phyloP scores from a whole-genome alignment of 2,113 vertebrate species.

The Brachionichthys hirsutus region DNA sequence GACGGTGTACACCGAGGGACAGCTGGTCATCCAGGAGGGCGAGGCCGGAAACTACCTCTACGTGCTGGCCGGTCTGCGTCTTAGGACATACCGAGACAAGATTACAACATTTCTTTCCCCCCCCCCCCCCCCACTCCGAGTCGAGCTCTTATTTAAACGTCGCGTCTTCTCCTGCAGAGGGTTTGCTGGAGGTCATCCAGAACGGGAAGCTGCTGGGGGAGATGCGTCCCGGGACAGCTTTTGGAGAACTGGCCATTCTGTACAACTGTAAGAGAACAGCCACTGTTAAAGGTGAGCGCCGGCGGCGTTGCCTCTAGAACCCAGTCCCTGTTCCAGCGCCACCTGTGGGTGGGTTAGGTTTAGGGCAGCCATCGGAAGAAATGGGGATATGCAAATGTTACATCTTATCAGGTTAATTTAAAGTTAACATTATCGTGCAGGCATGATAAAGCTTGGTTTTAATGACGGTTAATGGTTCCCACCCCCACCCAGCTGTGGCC shows the following conservation, averaged over 20 bases:
- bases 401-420: too few relatives aligned
- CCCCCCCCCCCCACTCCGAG: too few relatives aligned
- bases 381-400: too few relatives aligned
- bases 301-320: not conserved
- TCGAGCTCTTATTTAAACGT: too few relatives aligned
- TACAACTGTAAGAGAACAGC: slow-evolving; percentile 85
- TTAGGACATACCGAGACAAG: too few relatives aligned
- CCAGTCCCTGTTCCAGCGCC: too few relatives aligned
- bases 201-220: slow-evolving; percentile 76
- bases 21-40: slow-evolving; percentile 80
- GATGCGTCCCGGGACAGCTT: slow-evolving; percentile 80
- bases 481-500: slow-evolving; percentile 68
- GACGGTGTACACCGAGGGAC: slow-evolving; percentile 65
- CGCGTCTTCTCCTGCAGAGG: slow-evolving; percentile 56
- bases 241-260: slow-evolving; percentile 81
- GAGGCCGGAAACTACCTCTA: slow-evolving; percentile 82
- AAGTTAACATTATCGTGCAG: too few relatives aligned
- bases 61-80: slow-evolving; percentile 76
- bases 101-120: too few relatives aligned
- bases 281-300: slow-evolving; percentile 76
- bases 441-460: too few relatives aligned
- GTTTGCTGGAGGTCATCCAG: slow-evolving; percentile 79
- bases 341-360: too few relatives aligned
- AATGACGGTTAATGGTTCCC: not conserved
- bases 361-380: too few relatives aligned